Evolutionary conservation across 2,113 vertebrate species (phyloP).

Genomic region (Microcebus tavaratra): DNA sequence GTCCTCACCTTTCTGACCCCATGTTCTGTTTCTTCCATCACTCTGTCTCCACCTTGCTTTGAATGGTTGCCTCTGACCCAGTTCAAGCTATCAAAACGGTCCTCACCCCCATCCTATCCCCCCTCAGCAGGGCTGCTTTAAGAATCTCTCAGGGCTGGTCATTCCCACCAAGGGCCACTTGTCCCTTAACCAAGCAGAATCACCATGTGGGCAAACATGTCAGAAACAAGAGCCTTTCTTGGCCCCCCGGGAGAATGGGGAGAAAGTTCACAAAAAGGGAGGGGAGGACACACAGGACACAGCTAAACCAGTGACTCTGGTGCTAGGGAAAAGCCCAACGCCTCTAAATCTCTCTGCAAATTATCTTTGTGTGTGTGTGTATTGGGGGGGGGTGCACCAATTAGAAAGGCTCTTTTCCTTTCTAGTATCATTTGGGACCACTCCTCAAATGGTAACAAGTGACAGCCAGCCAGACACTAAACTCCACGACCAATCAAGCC

Average conservation of each 20-base stretch:
- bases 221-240: background rate
- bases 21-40: background rate
- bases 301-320: background rate
- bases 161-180: background rate
- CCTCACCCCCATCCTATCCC: background rate
- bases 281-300: background rate
- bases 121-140: background rate
- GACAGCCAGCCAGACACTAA: background rate
- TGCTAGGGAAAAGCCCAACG: background rate
- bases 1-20: background rate
- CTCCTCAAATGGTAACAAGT: background rate
- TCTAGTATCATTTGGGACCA: background rate
- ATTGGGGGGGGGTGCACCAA: background rate
- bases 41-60: background rate
- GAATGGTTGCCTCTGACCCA: background rate
- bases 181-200: background rate
- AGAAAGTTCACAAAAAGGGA: slow-evolving; percentile 36
- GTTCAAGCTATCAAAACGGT: background rate
- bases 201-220: fast-evolving
- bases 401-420: background rate
- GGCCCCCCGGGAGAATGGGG: background rate
- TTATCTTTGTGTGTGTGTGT: background rate
- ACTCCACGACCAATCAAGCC: background rate
- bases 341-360: background rate
- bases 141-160: background rate